phyloP scores from a whole-genome alignment of 2,797 vertebrate genomes.

The Hippocampus kuda region DNA sequence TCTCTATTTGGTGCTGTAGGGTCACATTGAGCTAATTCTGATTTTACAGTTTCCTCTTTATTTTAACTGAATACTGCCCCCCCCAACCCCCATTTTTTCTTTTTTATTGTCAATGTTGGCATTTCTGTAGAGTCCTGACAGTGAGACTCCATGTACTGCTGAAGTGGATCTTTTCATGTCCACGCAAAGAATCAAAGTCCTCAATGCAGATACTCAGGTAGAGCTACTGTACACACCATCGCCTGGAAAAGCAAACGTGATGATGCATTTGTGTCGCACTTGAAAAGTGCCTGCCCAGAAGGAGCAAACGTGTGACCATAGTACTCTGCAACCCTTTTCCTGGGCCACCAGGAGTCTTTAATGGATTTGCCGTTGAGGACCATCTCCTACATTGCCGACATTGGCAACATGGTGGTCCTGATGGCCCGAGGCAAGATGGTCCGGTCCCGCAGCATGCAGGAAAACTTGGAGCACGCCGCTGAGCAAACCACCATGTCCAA shows the following conservation, averaged over 20 bases:
- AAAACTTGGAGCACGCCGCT: conserved; percentile 75
- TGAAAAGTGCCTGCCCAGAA: background rate
- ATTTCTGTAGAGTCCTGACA: conserved; percentile 75
- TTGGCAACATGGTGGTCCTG: conserved; percentile 95
- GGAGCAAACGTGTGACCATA: background rate
- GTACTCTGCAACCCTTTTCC: background rate
- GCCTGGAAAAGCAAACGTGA: no score
- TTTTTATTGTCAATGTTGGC: background rate
- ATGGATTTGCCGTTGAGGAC: conserved; percentile 94
- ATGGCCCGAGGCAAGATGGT: conserved; percentile 95
- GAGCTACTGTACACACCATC: background rate
- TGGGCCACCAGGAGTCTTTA: conserved; percentile 75
- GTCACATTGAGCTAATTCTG: background rate
- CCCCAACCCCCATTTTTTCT: no score
- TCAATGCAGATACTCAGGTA: conserved; percentile 96
- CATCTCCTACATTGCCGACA: conserved; percentile 96
- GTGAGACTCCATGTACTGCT: conserved; percentile 76
- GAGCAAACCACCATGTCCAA: conserved; percentile 70
- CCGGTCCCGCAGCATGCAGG: conserved; percentile 82
- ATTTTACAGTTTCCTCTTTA: background rate
- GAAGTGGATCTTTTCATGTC: conserved; percentile 98
- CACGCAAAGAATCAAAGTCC: conserved; percentile 95
- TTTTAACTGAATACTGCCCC: background rate
- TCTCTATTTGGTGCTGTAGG: no score
- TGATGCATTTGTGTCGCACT: background rate